Evolutionary conservation across 2,113 vertebrate species (phyloP).

Genomic region (Oxyura jamaicensis): DNA sequence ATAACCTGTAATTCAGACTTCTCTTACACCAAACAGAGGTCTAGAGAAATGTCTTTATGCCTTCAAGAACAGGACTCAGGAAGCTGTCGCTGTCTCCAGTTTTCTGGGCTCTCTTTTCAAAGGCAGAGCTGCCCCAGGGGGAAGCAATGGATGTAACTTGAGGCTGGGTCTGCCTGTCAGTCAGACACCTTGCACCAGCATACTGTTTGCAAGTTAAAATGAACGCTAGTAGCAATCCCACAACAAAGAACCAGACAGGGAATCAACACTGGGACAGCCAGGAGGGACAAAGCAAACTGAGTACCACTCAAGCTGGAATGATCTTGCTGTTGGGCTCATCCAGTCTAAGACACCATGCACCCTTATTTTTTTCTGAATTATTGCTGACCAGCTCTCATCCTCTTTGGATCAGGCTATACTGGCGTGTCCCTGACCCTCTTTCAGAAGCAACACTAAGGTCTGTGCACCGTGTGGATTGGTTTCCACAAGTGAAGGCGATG

Average conservation of each 20-base stretch:
- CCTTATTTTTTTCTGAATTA: not conserved
- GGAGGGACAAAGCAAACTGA: not conserved
- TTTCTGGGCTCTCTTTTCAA: not conserved
- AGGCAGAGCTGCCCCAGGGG: not conserved
- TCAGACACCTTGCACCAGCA: not conserved
- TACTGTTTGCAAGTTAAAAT: not conserved
- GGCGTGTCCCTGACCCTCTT: not conserved
- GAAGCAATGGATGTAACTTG: not conserved
- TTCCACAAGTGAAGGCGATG: not conserved
- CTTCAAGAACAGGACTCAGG: not conserved
- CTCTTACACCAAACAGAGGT: not conserved
- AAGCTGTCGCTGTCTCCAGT: not conserved
- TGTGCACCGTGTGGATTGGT: not conserved
- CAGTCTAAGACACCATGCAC: not conserved
- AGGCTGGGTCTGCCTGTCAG: not conserved
- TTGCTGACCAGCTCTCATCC: not conserved
- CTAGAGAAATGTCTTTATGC: not conserved
- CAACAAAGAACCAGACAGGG: not conserved
- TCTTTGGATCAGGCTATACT: not conserved
- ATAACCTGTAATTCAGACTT: not conserved
- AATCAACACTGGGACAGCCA: not conserved
- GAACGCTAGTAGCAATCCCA: not conserved
- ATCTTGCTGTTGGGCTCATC: not conserved
- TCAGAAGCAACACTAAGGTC: not conserved
- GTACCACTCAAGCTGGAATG: not conserved